Percentiles rank a stretch among this genome's conserved stretches.
phyloP scores from a whole-genome alignment of 2,888 invertebrate species.

The Drosophila melanosoma region DNA sequence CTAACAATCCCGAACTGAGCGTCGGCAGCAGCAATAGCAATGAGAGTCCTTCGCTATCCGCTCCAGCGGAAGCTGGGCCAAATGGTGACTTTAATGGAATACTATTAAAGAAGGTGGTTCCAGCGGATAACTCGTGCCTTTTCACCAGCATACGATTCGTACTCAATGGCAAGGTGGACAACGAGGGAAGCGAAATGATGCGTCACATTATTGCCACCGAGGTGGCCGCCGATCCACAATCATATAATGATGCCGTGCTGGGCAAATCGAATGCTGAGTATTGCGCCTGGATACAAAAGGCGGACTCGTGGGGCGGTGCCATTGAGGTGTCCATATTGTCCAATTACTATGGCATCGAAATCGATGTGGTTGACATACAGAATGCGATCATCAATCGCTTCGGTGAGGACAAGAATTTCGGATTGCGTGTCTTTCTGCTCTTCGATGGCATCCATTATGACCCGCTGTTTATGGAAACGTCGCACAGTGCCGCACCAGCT shows the following conservation, averaged over 20 bases:
- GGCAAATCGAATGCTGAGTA: constrained; percentile 94
- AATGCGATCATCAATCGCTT: constrained; percentile 96
- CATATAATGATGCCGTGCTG: constrained; percentile 94
- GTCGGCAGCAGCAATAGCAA: constrained; percentile 11
- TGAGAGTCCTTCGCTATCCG: constrained; percentile 18
- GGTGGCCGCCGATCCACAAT: constrained; percentile 90
- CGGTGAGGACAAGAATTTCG: constrained; percentile 95
- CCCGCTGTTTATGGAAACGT: constrained; percentile 94
- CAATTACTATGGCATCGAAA: constrained; percentile 94
- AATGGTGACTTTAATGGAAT: constrained; percentile 87
- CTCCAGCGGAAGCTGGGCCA: constrained; percentile 54
- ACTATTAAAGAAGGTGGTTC: constrained; percentile 95
- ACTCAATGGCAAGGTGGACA: constrained; percentile 91
- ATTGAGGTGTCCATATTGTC: constrained; percentile 96
- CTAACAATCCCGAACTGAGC: constrained; percentile 22
- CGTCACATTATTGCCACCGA: constrained; percentile 94
- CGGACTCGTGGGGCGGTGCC: constrained; percentile 97
- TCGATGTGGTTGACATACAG: constrained; percentile 96
- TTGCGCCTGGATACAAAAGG: constrained; percentile 94
- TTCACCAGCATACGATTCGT: constrained; percentile 93
- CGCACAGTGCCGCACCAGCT: constrained; percentile 90
- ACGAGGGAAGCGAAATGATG: constrained; percentile 90
- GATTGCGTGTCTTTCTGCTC: constrained; percentile 93
- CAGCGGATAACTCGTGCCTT: constrained; percentile 98
- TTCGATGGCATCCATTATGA: constrained; percentile 99